These are phyloP conservation scores for Propithecus perrieri DNA, from an alignment of 2,797 vertebrate species.

Conservation along the genomic window DNA sequence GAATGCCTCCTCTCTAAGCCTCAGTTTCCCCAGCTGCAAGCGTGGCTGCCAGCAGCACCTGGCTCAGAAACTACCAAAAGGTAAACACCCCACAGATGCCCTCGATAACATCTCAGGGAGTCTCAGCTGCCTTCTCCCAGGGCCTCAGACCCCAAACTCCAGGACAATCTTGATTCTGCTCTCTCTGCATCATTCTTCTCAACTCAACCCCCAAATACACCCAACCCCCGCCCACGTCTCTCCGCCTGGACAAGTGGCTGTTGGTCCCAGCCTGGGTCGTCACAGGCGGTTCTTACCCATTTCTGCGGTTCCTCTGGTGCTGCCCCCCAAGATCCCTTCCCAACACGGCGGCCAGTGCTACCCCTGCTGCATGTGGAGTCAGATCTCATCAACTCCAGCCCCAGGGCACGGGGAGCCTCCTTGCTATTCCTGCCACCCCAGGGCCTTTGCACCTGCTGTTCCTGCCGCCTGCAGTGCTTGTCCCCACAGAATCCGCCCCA, in stretches of 20 bases:
- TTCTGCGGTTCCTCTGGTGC: too few species aligned
- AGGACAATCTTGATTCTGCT: neutral
- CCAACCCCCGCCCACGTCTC: accelerated
- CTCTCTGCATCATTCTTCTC: neutral
- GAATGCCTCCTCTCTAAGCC: accelerated
- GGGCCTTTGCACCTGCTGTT: neutral
- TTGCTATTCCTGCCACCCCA: neutral
- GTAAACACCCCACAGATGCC: accelerated
- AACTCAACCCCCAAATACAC: too few species aligned
- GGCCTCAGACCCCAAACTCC: neutral
- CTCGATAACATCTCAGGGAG: accelerated
- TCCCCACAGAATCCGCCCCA: neutral
- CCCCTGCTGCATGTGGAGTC: neutral
- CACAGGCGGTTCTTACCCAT: too few species aligned
- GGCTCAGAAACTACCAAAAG: neutral
- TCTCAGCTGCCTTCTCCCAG: neutral
- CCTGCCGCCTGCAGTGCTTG: neutral
- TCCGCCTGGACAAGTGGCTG: neutral
- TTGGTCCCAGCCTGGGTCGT: neutral
- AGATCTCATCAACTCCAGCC: too few species aligned
- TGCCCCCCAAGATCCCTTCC: neutral
- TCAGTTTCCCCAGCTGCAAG: neutral
- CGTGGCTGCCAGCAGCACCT: neutral
- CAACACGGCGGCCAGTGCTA: accelerated
- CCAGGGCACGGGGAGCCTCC: too few species aligned